A percentile compares a stretch with the other conserved stretches of the same genome.
Conservation (phyloP, 2,797 vertebrate genomes). For the Sebastes vulpes region DNA sequence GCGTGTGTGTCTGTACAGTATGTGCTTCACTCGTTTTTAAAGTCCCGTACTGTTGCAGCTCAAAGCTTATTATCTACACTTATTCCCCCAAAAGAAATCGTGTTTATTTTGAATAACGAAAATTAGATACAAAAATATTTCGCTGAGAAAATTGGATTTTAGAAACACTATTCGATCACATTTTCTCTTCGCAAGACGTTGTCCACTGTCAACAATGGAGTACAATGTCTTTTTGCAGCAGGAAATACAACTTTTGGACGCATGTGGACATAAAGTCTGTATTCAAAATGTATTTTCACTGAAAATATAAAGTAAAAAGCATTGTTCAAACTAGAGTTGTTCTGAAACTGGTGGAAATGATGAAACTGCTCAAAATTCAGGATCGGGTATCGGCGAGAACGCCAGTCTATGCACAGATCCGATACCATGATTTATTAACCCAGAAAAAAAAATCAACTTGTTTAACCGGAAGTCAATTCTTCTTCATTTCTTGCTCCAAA, state of each 20-base stretch:
- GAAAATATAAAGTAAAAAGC: neutral
- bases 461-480: too few relatives aligned
- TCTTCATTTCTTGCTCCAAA: too few relatives aligned
- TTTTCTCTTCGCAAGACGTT: neutral
- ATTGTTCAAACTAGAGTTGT: neutral
- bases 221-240: neutral
- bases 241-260: neutral
- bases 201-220: neutral
- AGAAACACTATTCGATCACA: neutral
- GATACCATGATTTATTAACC: too few relatives aligned
- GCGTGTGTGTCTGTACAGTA: conserved; percentile 14
- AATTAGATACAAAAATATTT: neutral
- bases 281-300: neutral
- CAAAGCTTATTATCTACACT: neutral
- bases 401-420: too few relatives aligned
- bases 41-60: conserved; percentile 8
- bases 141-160: neutral
- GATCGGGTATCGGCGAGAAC: too few relatives aligned
- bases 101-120: neutral
- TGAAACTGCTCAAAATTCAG: too few relatives aligned
- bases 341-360: too few relatives aligned
- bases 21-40: conserved; percentile 33
- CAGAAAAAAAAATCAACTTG: too few relatives aligned
- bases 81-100: neutral
- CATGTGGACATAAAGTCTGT: fast-evolving